Base-by-base conservation (phyloP, 2,113 vertebrate genomes). In the Nymphicus hollandicus region DNA sequence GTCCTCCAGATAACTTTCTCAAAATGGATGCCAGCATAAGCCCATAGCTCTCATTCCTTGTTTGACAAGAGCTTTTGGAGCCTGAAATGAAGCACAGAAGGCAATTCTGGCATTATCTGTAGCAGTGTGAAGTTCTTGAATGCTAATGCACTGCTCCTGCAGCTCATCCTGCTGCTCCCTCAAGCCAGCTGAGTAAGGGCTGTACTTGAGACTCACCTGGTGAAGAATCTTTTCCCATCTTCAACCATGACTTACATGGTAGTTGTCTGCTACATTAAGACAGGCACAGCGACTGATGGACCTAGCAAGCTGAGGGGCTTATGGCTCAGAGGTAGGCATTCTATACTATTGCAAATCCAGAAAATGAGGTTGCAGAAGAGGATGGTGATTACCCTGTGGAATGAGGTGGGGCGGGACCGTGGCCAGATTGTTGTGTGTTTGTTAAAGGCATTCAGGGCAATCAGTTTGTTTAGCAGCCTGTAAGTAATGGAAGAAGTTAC, bases 11-110 rank as follows among this genome's bases (percentile, higher is more conserved):
- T 63, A 84, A 79, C 61, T 91, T 86, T 74, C 52, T 81, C 83
- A 93, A 95, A 87, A 87, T 90, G 90, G 47, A 47, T 79, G 80
- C 86, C 80, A 86, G 72, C 39, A 53, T 10, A 2, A 81, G 46
- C 41, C 52, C 69, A 55, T 74, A 52, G 64, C 41, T 94, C 78
- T 91, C 1, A 0, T 79, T 91, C 58, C 41, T 56, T 74, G 77
- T 60, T 91, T 91, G 81, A 64, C 82, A 88, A 60, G 60, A 94
- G 74, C 29, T 58, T 74, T 88, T 78, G 47, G 72, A 95, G 81
- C 47, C 56, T 60, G 27, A 77, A 77, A 29, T 24, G 56, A 91
- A 88, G 76, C 56, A 60, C 86, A 81, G 86, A 71, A 95, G 69
- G 60, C 44, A 76, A 17, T 86, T 95, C 37, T 84, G 72, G 82